Percentiles rank a stretch among this genome's conserved stretches.
phyloP scores from a whole-genome alignment of 2,113 vertebrate species.

The Pimephales promelas region DNA sequence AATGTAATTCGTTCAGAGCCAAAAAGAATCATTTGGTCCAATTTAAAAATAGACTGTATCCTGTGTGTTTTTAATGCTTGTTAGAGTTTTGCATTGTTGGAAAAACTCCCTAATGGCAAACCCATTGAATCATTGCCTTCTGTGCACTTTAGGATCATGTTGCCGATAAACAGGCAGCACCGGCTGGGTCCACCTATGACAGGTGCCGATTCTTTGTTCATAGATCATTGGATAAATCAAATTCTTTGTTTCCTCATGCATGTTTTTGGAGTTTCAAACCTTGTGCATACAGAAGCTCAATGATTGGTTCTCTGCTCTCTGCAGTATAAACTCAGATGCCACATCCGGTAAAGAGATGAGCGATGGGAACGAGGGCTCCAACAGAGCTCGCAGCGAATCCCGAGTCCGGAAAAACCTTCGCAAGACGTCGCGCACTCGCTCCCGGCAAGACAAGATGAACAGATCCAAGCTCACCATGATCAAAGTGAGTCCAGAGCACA shows the following conservation, averaged over 20 bases:
- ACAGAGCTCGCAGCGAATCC: constrained; percentile 85
- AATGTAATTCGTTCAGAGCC: neutral
- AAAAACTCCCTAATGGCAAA: neutral
- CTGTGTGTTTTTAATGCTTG: neutral
- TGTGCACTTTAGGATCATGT: constrained; percentile 39
- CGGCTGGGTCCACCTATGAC: constrained; percentile 41
- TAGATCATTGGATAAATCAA: neutral
- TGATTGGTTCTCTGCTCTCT: neutral
- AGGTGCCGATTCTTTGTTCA: constrained; percentile 24
- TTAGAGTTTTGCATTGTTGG: neutral
- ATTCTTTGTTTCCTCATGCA: neutral
- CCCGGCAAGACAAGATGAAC: constrained; percentile 88
- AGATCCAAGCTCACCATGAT: constrained; percentile 95
- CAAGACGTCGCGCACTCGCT: constrained; percentile 87
- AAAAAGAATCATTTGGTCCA: too few species aligned
- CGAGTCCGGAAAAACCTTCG: constrained; percentile 89
- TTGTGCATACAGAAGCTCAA: neutral
- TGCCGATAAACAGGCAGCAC: constrained; percentile 36
- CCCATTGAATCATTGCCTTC: constrained; percentile 5
- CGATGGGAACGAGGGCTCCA: constrained; percentile 86
- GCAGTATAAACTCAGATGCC: constrained; percentile 83
- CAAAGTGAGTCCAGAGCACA: constrained; percentile 74
- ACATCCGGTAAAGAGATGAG: constrained; percentile 92
- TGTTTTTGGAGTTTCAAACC: neutral
- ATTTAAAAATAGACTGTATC: neutral